phyloP scores from a whole-genome alignment of 2,888 invertebrate species.

The Platynereis dumerilii region DNA sequence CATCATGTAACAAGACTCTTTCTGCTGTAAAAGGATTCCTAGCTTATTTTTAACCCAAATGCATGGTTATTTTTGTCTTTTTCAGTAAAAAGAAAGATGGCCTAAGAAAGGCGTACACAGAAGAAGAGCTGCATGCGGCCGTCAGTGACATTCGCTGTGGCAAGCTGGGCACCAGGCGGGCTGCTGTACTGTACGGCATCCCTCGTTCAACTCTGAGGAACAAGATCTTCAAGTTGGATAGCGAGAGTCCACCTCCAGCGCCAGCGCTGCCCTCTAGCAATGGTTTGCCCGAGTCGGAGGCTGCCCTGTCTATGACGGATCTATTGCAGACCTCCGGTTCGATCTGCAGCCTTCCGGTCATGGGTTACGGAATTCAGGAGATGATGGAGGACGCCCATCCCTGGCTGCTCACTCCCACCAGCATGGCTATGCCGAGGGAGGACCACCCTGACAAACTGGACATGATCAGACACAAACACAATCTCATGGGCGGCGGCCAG shows the following conservation, averaged over 20 bases:
- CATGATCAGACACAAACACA: slow-evolving; percentile 55
- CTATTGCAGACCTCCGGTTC: neutral
- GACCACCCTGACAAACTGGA: slow-evolving; percentile 47
- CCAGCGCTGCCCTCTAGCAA: neutral
- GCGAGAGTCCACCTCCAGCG: slow-evolving; percentile 28
- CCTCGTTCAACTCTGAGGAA: slow-evolving; percentile 95
- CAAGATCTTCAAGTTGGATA: slow-evolving; percentile 73
- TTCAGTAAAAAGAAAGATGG: slow-evolving; percentile 21
- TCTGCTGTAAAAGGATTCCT: too few relatives aligned
- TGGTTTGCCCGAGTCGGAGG: neutral
- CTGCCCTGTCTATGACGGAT: neutral
- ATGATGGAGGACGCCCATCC: neutral
- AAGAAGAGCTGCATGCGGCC: slow-evolving; percentile 92
- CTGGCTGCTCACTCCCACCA: neutral
- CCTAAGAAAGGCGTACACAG: slow-evolving; percentile 76
- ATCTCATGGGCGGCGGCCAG: slow-evolving; percentile 39
- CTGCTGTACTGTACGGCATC: slow-evolving; percentile 94
- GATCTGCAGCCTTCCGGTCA: neutral
- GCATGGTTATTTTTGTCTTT: too few relatives aligned
- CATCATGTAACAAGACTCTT: too few relatives aligned
- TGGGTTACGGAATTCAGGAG: neutral
- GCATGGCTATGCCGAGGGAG: slow-evolving; percentile 16
- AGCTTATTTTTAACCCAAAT: too few relatives aligned
- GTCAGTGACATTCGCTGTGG: slow-evolving; percentile 92
- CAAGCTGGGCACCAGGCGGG: slow-evolving; percentile 88